Percentiles rank a stretch among this genome's conserved stretches.
These are phyloP conservation scores for Amyelois transitella DNA, from an alignment of 1,140 invertebrate species.

Conservation along the genomic window DNA sequence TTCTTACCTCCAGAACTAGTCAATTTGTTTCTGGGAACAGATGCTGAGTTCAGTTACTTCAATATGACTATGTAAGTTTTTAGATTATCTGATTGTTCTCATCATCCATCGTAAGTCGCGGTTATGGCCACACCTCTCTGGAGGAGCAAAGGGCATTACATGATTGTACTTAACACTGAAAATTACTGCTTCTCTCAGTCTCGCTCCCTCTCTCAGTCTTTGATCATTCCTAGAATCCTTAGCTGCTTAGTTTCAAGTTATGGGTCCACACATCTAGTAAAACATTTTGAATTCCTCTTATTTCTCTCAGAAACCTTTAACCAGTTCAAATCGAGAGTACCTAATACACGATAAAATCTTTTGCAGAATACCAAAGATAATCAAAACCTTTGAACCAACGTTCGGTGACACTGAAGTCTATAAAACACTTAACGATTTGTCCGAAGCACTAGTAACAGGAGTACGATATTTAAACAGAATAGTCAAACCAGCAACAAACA, in stretches of 20 bases:
- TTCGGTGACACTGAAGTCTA: conserved; percentile 57
- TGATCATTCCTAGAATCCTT: too few relatives aligned
- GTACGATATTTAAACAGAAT: conserved; percentile 47
- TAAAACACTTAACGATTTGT: conserved; percentile 36
- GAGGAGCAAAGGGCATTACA: too few relatives aligned
- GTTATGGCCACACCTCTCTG: background rate
- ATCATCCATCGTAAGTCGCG: background rate
- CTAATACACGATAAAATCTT: too few relatives aligned
- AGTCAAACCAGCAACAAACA: conserved; percentile 7
- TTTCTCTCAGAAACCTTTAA: too few relatives aligned
- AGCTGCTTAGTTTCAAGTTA: too few relatives aligned
- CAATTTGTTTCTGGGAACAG: conserved; percentile 23
- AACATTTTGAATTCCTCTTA: too few relatives aligned
- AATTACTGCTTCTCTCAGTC: too few relatives aligned
- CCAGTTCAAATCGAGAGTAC: too few relatives aligned
- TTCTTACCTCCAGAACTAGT: conserved; percentile 70
- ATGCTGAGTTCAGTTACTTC: conserved; percentile 54
- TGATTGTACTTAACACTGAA: too few relatives aligned
- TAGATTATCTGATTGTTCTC: too few relatives aligned
- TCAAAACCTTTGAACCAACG: conserved; percentile 51
- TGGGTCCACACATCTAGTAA: too few relatives aligned
- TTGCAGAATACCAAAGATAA: conserved; percentile 51
- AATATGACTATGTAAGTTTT: conserved; percentile 57
- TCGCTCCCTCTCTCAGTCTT: too few relatives aligned
- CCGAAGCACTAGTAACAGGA: conserved; percentile 30